Base-by-base conservation (phyloP, 2,888 invertebrate species). In the Junonia oenone region DNA sequence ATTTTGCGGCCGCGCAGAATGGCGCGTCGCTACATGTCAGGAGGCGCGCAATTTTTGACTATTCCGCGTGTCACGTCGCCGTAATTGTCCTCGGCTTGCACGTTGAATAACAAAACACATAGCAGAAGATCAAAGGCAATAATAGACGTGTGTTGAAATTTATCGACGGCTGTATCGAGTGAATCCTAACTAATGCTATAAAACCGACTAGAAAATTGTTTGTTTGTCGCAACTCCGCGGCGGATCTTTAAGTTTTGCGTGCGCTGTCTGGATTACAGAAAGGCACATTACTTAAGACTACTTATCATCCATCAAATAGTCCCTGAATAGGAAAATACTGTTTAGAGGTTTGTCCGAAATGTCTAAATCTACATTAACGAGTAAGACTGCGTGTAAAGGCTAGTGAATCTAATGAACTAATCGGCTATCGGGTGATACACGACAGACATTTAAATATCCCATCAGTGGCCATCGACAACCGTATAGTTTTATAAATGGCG, bases 141-240 rank as follows among this genome's bases (percentile, higher is more conserved):
- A 78, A 81, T 84, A 85, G 82, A 85, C 86, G 82, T 84, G 81
- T 80, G 74, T 85, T 75, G 83, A 81, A 83, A 88, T 87, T 86
- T 89, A 89, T 88, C 71, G 86, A 81, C 75, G 78, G 70, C 66
- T 68, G 72, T 78, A 75, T 81, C 78, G 78, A 75, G 74, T 78
- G 77, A 78, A 84, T 72, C 73, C 22, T 22, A 22, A 22, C 22
- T 22, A 22, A 22, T 22, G 5, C 22, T 5, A 22, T 22, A 67
- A 71, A 80, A 79, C 73, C 73, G 74, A 76, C 71, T 51, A 51
- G 38, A 33, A 69, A 76, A 81, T 78, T 75, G 75, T 64, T 67
- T 68, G 70, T 71, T 61, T 61, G 56, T 51, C 70, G 55, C 66
- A 57, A 61, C 48, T 56, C 48, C 67, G 64, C 35, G 62, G 75